phyloP scores from a whole-genome alignment of 2,113 vertebrate species.

The Peromyscus leucopus region DNA sequence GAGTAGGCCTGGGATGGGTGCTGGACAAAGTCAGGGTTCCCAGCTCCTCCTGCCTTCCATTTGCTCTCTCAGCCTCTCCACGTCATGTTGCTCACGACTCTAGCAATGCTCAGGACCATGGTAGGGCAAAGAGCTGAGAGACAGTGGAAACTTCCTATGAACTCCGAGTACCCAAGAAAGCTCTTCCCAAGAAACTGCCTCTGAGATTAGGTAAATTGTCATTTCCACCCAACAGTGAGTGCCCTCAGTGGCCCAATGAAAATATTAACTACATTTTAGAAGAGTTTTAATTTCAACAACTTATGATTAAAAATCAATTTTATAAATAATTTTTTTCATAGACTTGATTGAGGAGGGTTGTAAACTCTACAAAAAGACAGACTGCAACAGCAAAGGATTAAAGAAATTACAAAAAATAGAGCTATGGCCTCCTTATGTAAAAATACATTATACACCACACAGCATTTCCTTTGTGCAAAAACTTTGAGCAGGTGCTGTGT shows the following conservation, averaged over 20 bases:
- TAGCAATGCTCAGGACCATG: background rate
- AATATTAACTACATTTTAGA: constrained; percentile 72
- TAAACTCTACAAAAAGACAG: constrained; percentile 85
- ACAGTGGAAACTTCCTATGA: background rate
- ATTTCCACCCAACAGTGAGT: constrained; percentile 12
- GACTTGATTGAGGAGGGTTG: constrained; percentile 84
- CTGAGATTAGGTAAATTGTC: background rate
- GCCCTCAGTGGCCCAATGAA: constrained; percentile 56
- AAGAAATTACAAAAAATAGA: constrained; percentile 82
- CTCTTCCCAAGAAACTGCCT: background rate
- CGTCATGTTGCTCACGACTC: background rate
- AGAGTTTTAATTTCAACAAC: constrained; percentile 87
- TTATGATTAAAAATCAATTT: constrained; percentile 87
- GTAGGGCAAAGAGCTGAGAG: background rate
- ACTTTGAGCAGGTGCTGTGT: constrained; percentile 78
- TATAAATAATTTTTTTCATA: constrained; percentile 89
- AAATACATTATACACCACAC: constrained; percentile 85
- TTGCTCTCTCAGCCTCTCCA: background rate
- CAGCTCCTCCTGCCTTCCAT: background rate
- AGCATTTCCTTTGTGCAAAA: constrained; percentile 87
- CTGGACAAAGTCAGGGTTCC: background rate
- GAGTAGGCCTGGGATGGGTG: background rate
- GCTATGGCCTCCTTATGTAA: constrained; percentile 74
- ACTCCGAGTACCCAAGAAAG: background rate
- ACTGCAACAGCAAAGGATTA: constrained; percentile 74